Conservation (phyloP, 2,113 vertebrate species). For the Odontophorus gujanensis region DNA sequence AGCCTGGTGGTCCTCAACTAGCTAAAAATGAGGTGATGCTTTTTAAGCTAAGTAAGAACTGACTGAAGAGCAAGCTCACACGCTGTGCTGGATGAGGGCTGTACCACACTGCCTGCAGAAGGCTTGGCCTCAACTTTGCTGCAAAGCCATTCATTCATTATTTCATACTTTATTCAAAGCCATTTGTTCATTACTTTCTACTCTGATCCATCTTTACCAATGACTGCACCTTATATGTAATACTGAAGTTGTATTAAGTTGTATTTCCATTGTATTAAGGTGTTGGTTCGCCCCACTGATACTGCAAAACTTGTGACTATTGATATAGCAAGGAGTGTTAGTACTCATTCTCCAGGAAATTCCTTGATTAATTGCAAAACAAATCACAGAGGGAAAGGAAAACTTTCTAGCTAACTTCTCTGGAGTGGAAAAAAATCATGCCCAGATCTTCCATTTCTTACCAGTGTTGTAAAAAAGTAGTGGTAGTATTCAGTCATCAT, state of each 20-base stretch:
- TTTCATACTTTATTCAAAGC: background rate
- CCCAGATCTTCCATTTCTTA: constrained; percentile 73
- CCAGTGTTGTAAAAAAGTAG: constrained; percentile 97
- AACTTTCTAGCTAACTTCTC: background rate
- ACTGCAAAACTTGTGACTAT: background rate
- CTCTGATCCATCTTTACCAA: background rate
- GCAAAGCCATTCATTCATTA: background rate
- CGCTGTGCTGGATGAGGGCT: background rate
- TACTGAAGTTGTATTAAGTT: background rate
- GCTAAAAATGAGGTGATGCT: background rate
- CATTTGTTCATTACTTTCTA: background rate
- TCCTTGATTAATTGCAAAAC: background rate
- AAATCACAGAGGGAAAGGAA: background rate
- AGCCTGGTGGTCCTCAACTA: background rate
- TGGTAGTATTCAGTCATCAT: constrained; percentile 99
- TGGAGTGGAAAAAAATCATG: background rate
- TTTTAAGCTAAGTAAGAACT: background rate
- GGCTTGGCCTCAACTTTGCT: background rate
- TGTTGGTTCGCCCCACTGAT: background rate
- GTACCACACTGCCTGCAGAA: fast-evolving
- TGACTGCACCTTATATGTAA: background rate
- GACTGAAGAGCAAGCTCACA: background rate
- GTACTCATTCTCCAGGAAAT: background rate
- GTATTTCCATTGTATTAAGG: background rate
- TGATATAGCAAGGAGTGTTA: background rate